Evolutionary conservation across 2,797 vertebrate genomes (phyloP), one percentile per base, ranked within the genome.

Genomic region (Lycodopsis pacificus): DNA sequence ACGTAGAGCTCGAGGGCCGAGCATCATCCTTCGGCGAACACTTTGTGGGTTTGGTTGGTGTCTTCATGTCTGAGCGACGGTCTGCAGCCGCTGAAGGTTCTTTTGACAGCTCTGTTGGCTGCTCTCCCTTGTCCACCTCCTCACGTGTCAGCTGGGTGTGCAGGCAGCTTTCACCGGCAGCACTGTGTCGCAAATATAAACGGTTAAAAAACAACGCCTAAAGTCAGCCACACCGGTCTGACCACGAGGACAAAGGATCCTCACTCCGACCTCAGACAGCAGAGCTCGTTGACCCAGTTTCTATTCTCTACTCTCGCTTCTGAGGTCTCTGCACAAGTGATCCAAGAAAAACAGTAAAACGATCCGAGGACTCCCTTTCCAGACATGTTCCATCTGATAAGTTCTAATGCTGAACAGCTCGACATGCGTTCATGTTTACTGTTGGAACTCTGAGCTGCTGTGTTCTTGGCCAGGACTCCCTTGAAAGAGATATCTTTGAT

Each of bases 81-180:
- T 77, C 48, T 72, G 71, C 49, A 61, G 84, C 42, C 2, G 17
- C 49, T 53, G 61, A 32, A 65, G 36, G 19, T 25, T 86, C 79
- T 84, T 88, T 83, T 81, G 62, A 90, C 72, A 81, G 68, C 9
- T 34, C 15, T 3, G 38, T 22, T 82, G 80, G 80, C 80, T 38
- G 36, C 0, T 51, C 73, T 78, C 54, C 57, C 54, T 77, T 42
- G 72, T 69, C 36, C 65, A 25, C 30, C 64, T 13, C 46, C 61
- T 77, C 59, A 65, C 46, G 58, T 64, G 75, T 59, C 71, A 68
- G 12, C 2, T 64, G 72, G 63, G 30, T 57, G 27, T 46, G 53
- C 57, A 40, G 0, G 30, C 15, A 14, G 70, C 76, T 48, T 82
- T 82, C 65, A 67, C 71, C 65, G 14, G 48, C 66, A 12, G 15